Conservation (phyloP, 2,797 vertebrate species). For the Rousettus madagascariensis region DNA sequence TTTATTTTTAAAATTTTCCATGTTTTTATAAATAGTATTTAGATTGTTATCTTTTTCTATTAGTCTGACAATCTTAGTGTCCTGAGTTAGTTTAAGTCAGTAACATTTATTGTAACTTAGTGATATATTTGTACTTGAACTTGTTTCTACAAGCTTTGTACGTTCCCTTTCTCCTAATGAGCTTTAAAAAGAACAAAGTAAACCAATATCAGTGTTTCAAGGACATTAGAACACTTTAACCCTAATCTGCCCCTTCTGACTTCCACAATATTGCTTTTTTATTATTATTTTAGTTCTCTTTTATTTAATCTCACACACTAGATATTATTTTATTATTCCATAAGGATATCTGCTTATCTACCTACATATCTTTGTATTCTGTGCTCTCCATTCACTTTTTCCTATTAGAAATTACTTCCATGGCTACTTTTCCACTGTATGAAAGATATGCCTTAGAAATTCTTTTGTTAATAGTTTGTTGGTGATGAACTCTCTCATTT, state of each 20-base stretch:
- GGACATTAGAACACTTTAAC: not conserved
- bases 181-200: not conserved
- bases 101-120: not conserved
- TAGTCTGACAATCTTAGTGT: not conserved
- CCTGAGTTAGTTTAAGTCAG: not conserved
- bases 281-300: not conserved
- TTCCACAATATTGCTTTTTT: not conserved
- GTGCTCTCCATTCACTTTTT: not conserved
- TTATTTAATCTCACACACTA: not conserved
- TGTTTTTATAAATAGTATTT: not conserved
- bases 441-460: not conserved
- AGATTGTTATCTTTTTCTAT: not conserved
- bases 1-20: not conserved
- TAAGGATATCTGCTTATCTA: not conserved
- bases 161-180: not conserved
- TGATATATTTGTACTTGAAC: not conserved
- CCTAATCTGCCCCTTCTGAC: not conserved
- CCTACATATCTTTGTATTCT: not conserved
- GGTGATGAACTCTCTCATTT: not conserved
- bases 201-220: not conserved
- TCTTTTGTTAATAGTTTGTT: not conserved
- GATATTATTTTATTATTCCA: not conserved
- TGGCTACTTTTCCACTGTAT: not conserved
- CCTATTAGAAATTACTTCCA: not conserved
- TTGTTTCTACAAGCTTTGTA: not conserved